Conservation (phyloP, 2,888 invertebrate species). For the Pammene aurita region DNA sequence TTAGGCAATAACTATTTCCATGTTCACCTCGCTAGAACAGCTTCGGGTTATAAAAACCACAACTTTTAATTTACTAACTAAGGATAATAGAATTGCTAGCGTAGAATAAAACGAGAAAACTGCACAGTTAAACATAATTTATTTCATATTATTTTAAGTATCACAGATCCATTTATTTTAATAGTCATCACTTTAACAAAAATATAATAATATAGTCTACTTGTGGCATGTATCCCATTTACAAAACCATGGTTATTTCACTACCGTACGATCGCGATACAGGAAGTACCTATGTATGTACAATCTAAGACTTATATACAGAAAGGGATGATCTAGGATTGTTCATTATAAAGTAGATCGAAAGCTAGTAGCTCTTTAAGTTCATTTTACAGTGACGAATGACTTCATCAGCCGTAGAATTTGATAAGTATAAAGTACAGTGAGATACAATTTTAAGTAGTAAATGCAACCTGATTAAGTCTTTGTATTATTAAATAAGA, state of each 20-base stretch:
- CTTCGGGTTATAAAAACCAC: no score
- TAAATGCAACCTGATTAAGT: constrained; percentile 59
- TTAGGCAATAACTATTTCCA: no score
- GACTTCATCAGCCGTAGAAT: constrained; percentile 28
- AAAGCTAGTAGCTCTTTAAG: constrained; percentile 34
- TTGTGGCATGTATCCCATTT: constrained; percentile 66
- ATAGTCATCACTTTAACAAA: constrained; percentile 82
- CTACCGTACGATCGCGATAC: constrained; percentile 58
- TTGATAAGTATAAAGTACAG: constrained; percentile 35
- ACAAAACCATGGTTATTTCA: constrained; percentile 63
- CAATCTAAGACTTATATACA: constrained; percentile 74
- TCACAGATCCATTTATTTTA: constrained; percentile 83
- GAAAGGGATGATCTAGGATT: constrained; percentile 50
- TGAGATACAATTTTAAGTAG: constrained; percentile 41
- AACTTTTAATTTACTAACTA: no score
- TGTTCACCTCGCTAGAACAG: no score
- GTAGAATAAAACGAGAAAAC: constrained; percentile 53
- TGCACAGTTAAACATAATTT: constrained; percentile 83
- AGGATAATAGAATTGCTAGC: no score
- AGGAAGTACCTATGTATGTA: constrained; percentile 74
- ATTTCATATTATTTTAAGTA: constrained; percentile 82
- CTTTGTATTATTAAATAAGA: constrained; percentile 47
- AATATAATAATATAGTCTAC: constrained; percentile 78
- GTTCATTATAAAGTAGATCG: constrained; percentile 37
- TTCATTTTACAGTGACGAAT: constrained; percentile 34